A percentile compares a stretch with the other conserved stretches of the same genome.
phyloP scores from a whole-genome alignment of 2,888 invertebrate species.

The Cosmorhoe ocellata region DNA sequence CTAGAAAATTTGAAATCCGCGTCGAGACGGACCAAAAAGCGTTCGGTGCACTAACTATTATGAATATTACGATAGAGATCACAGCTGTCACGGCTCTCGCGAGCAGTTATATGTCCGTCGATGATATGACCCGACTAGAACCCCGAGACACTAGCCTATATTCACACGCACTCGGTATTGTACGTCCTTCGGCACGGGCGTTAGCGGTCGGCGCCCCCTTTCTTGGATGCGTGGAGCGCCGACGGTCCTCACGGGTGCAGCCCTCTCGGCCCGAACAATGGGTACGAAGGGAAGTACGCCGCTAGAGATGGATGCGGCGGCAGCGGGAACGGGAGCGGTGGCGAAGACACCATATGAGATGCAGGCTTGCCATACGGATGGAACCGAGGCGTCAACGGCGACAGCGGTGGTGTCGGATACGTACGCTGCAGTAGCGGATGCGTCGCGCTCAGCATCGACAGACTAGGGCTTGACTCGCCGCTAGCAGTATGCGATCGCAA shows the following conservation, averaged over 20 bases:
- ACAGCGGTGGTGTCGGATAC: constrained; percentile 95
- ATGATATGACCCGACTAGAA: constrained; percentile 78
- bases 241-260: constrained; percentile 88
- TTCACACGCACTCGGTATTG: constrained; percentile 71
- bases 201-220: constrained; percentile 80
- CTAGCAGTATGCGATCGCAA: constrained; percentile 92
- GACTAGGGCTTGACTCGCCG: constrained; percentile 83
- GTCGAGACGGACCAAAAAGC: constrained; percentile 60
- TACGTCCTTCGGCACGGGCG: constrained; percentile 75
- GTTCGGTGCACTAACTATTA: constrained; percentile 72
- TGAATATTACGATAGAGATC: constrained; percentile 79
- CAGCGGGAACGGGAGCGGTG: constrained; percentile 85
- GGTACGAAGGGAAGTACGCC: constrained; percentile 94
- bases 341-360: constrained; percentile 86
- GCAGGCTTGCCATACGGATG: constrained; percentile 94
- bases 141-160: constrained; percentile 69
- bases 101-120: constrained; percentile 65
- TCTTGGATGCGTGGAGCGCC: constrained; percentile 88
- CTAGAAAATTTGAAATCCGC: constrained; percentile 63
- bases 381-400: constrained; percentile 90
- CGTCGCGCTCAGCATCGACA: constrained; percentile 86
- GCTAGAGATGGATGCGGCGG: constrained; percentile 90
- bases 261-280: constrained; percentile 90
- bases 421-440: constrained; percentile 91
- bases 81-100: constrained; percentile 68